Evolutionary conservation across 2,888 invertebrate species (phyloP).

Genomic region (Drosophila percnosoma): DNA sequence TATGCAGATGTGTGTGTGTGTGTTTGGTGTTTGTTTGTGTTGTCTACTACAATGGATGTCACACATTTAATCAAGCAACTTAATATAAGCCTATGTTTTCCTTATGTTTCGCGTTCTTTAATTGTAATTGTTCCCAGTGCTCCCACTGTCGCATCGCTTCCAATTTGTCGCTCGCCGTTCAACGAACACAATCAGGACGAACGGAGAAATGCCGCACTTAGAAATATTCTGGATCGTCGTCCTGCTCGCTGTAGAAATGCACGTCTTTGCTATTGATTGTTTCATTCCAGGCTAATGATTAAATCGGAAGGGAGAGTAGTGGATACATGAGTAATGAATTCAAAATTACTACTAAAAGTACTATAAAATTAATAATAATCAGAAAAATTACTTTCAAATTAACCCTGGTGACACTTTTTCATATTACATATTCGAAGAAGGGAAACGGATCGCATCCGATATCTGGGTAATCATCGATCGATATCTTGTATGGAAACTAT

Average conservation of each 20-base stretch:
- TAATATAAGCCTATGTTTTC: neutral
- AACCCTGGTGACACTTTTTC: neutral
- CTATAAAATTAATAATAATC: neutral
- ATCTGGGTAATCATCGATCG: neutral
- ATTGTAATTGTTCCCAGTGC: neutral
- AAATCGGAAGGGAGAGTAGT: neutral
- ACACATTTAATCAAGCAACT: conserved; percentile 1
- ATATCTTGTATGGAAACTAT: no score
- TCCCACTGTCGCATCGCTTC: neutral
- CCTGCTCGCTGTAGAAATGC: conserved; percentile 87
- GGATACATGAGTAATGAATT: neutral
- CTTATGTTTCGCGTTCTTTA: neutral
- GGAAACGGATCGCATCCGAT: neutral
- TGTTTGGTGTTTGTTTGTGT: neutral
- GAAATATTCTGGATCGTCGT: conserved; percentile 26
- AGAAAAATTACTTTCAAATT: neutral
- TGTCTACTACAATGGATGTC: conserved; percentile 1
- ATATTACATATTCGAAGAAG: neutral
- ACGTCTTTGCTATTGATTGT: conserved; percentile 87
- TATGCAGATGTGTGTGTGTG: neutral
- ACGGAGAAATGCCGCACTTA: neutral
- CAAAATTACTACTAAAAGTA: neutral
- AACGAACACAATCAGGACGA: neutral
- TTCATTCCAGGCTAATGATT: conserved; percentile 89
- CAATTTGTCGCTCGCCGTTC: neutral